Evolutionary conservation across 2,797 vertebrate species (phyloP).

Genomic region (Eleutherodactylus coqui): DNA sequence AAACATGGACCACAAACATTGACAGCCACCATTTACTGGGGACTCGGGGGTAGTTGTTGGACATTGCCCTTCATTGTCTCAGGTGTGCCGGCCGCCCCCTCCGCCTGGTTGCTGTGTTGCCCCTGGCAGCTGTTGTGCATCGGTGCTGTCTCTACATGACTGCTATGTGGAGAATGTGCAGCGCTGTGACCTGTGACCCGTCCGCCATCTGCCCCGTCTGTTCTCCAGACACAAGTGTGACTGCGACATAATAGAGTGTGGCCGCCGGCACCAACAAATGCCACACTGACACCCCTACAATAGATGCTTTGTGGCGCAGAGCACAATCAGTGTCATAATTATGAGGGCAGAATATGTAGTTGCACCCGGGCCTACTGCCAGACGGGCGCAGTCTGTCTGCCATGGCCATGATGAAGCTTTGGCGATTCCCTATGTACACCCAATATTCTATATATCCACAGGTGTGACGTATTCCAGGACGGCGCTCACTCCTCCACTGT

Average conservation of each 20-base stretch:
- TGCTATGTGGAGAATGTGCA: neutral
- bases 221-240: constrained; percentile 33
- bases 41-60: no score
- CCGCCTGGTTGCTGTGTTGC: neutral
- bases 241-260: neutral
- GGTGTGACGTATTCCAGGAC: no score
- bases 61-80: neutral
- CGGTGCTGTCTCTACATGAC: neutral
- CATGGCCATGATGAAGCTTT: no score
- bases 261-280: constrained; percentile 1
- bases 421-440: no score
- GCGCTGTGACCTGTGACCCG: neutral
- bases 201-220: neutral
- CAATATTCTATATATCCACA: no score
- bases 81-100: neutral
- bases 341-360: neutral
- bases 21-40: no score
- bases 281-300: neutral
- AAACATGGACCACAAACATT: no score
- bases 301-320: neutral
- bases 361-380: neutral
- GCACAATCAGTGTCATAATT: no score
- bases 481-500: no score
- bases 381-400: no score
- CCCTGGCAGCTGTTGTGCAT: neutral